Conservation (phyloP, 2,113 vertebrate species). For the Eulemur macaco region DNA sequence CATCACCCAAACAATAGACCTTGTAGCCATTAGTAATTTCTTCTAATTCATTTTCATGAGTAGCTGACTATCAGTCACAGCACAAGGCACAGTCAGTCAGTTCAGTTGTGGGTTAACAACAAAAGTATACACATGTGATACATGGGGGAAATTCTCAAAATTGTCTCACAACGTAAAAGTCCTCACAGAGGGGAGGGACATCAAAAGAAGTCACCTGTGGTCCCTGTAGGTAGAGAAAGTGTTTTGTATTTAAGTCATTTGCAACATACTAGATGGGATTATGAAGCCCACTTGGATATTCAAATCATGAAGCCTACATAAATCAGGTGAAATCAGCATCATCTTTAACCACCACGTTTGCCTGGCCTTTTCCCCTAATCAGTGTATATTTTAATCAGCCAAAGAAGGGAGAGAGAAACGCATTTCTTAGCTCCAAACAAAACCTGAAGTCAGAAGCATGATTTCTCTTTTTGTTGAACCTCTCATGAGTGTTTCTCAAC, state of each 20-base stretch:
- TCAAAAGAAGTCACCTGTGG: neutral
- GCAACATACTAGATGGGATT: neutral
- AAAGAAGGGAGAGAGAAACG: neutral
- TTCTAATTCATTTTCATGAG: constrained; percentile 13
- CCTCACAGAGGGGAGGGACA: neutral
- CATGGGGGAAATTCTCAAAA: neutral
- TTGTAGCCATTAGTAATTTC: too few relatives aligned
- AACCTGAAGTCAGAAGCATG: neutral
- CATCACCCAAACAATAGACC: too few relatives aligned
- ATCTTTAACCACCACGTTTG: neutral
- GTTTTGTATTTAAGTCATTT: neutral
- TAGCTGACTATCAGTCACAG: neutral
- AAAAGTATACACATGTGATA: neutral
- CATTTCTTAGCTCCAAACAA: neutral
- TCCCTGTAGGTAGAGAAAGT: neutral
- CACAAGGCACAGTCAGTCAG: neutral
- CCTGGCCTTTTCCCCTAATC: neutral
- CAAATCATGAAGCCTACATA: neutral
- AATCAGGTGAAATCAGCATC: neutral
- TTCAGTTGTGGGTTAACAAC: neutral
- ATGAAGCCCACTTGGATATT: neutral
- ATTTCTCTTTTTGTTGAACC: neutral
- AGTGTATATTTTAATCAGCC: neutral
- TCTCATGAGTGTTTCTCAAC: neutral
- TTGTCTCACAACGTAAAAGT: neutral